Conservation (phyloP, 2,888 invertebrate genomes). For the Sesia bembeciformis region DNA sequence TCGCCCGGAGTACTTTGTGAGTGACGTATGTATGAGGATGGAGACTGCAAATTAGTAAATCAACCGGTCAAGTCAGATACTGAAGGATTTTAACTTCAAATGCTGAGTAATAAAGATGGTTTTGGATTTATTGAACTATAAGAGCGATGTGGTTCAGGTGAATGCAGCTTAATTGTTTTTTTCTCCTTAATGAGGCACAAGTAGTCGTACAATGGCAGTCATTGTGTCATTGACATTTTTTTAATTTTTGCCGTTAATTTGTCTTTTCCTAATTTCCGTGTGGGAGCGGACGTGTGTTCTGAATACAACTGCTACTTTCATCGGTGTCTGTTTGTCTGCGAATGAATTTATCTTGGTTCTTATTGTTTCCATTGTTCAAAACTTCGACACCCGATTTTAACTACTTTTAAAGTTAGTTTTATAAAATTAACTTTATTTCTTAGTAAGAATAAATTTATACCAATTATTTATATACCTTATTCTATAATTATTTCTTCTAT, state of each 20-base stretch:
- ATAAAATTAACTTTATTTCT: too few species aligned
- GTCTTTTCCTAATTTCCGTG: constrained; percentile 42
- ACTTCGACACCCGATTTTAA: too few species aligned
- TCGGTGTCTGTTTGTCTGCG: too few species aligned
- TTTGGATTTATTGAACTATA: constrained; percentile 1
- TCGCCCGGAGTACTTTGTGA: constrained; percentile 41
- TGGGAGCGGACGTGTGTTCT: constrained; percentile 27
- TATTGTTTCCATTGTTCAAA: too few species aligned
- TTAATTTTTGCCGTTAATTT: constrained; percentile 49
- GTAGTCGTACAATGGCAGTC: constrained; percentile 62
- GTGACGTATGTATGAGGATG: constrained; percentile 49
- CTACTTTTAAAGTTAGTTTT: too few species aligned
- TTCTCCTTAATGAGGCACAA: constrained; percentile 68
- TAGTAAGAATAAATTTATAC: too few species aligned
- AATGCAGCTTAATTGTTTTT: constrained; percentile 57
- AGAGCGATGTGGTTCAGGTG: constrained; percentile 27
- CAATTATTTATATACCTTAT: too few species aligned
- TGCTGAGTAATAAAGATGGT: constrained; percentile 13
- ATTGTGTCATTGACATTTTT: constrained; percentile 53
- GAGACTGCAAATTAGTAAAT: constrained; percentile 12
- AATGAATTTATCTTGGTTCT: too few species aligned
- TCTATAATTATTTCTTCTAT: too few species aligned
- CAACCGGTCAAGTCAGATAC: constrained; percentile 5
- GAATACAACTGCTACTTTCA: constrained; percentile 13
- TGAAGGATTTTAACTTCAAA: constrained; percentile 23